Conservation (phyloP, 2,888 invertebrate genomes). For the Drosophila anomalata region DNA sequence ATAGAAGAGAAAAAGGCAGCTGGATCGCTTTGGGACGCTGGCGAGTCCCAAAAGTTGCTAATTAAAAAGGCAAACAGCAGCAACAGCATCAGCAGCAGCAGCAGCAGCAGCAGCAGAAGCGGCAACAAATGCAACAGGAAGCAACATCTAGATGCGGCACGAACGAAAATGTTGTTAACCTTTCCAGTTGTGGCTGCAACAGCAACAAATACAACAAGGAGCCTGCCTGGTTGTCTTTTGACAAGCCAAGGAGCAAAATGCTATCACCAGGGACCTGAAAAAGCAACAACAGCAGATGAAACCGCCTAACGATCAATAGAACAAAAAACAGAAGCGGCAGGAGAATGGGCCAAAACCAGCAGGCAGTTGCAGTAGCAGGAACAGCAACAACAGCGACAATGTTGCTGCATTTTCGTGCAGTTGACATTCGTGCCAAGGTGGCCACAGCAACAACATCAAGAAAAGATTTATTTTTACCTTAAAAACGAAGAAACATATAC, state of each 20-base stretch:
- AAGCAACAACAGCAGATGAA: constrained; percentile 46
- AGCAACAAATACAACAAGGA: constrained; percentile 32
- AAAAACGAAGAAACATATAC: constrained; percentile 6
- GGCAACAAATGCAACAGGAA: constrained; percentile 68
- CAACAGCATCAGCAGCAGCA: constrained; percentile 49
- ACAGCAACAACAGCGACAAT: constrained; percentile 46
- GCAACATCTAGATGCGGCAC: constrained; percentile 78
- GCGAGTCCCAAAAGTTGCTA: constrained; percentile 78
- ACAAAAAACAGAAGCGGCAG: constrained; percentile 69
- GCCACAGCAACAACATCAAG: constrained; percentile 53
- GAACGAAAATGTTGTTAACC: constrained; percentile 78
- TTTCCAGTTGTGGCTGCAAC: constrained; percentile 61
- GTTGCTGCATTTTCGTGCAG: constrained; percentile 75
- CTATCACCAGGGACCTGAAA: constrained; percentile 75
- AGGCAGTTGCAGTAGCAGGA: constrained; percentile 58
- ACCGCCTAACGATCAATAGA: constrained; percentile 77
- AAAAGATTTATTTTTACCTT: background rate
- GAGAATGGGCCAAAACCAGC: constrained; percentile 48
- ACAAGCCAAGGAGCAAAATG: constrained; percentile 77
- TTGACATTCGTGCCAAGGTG: constrained; percentile 77
- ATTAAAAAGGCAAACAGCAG: constrained; percentile 77
- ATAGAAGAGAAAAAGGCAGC: constrained; percentile 45
- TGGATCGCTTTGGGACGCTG: constrained; percentile 64
- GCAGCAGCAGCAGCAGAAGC: constrained; percentile 40
- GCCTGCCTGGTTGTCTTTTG: constrained; percentile 66